Conservation (phyloP, 1,140 invertebrate genomes). For the Adelges cooleyi region DNA sequence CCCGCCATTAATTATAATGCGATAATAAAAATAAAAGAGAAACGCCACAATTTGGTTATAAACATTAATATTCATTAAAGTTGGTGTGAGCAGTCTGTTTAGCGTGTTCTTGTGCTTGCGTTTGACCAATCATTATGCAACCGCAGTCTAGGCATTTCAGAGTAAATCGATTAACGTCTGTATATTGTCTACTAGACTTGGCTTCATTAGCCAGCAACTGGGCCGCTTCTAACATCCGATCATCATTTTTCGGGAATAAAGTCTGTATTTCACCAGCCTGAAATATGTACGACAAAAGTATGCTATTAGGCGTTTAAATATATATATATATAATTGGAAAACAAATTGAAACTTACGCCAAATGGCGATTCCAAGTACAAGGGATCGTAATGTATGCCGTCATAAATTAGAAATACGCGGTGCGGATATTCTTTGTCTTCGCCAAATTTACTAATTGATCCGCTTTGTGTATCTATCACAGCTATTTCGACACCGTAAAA, state of each 20-base stretch:
- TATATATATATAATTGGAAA: too few species aligned
- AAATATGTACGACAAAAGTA: slow-evolving; percentile 23
- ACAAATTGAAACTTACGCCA: slow-evolving; percentile 32
- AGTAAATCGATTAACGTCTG: slow-evolving; percentile 76
- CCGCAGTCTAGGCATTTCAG: slow-evolving; percentile 72
- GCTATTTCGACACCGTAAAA: slow-evolving; percentile 86
- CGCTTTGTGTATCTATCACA: slow-evolving; percentile 82
- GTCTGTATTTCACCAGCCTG: slow-evolving; percentile 54
- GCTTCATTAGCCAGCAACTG: slow-evolving; percentile 74
- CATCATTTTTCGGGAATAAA: slow-evolving; percentile 66
- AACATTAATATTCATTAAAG: slow-evolving; percentile 59
- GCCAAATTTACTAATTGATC: slow-evolving; percentile 83
- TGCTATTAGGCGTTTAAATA: too few species aligned
- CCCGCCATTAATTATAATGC: too few species aligned
- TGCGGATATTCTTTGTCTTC: slow-evolving; percentile 78
- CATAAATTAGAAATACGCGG: slow-evolving; percentile 82
- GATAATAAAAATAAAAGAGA: too few species aligned
- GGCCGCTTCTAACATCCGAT: slow-evolving; percentile 60
- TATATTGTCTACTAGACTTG: slow-evolving; percentile 74
- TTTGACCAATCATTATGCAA: slow-evolving; percentile 58
- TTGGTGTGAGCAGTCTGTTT: slow-evolving; percentile 69
- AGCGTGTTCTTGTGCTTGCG: slow-evolving; percentile 71
- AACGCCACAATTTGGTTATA: too few species aligned
- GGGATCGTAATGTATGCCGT: slow-evolving; percentile 94
- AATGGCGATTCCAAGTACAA: slow-evolving; percentile 60